Base-by-base conservation (phyloP, 1,140 invertebrate species). In the Drosophila triauraria region DNA sequence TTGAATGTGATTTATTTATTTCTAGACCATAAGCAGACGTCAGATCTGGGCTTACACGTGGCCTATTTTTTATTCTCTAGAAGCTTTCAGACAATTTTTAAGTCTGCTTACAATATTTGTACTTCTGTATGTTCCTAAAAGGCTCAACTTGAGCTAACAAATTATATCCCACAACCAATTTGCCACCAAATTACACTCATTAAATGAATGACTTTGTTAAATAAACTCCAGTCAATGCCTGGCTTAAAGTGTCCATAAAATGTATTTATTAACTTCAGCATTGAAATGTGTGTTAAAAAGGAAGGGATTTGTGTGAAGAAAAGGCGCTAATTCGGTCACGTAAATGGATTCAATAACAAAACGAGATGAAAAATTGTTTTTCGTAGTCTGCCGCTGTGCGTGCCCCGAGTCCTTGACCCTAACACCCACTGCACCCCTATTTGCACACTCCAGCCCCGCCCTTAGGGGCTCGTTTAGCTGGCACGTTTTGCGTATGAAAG, bases 401-500 rank as follows among this genome's bases (percentile, higher is more conserved):
- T 77, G 25, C n/a, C 6, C 59, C 32, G 17, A 48, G 54, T 60
- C 63, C 63, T 68, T 72, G 53, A 51, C 63, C 70, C 46, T 30
- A 20, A 30, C 27, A 54, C 25, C 15, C 27, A 20, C 40, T n/a
- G 15, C 27, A 42, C 48, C 44, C 7, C 13, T 7, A 15, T 53
- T 10, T 44, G 8, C 1, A 20, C 10, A 10, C 15, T 13, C 38
- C 25, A 10, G 7, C 10, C 42, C 8, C 12, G 20, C 43, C 20
- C n/a, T 53, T 43, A 23, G 43, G 15, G 32, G 10, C 25, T 54
- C 48, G 25, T 57, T 54, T 44, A 38, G 54, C 25, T 30, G 32
- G 77, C 82, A 85, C 82, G 78, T 80, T 81, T 74, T 56, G 64
- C 38, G 53, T 61, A 85, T 85, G 71, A 75, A 80, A 63, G 44